These are phyloP conservation scores for Alligator mississippiensis DNA, from an alignment of 2,113 vertebrate species.

Conservation along the genomic window DNA sequence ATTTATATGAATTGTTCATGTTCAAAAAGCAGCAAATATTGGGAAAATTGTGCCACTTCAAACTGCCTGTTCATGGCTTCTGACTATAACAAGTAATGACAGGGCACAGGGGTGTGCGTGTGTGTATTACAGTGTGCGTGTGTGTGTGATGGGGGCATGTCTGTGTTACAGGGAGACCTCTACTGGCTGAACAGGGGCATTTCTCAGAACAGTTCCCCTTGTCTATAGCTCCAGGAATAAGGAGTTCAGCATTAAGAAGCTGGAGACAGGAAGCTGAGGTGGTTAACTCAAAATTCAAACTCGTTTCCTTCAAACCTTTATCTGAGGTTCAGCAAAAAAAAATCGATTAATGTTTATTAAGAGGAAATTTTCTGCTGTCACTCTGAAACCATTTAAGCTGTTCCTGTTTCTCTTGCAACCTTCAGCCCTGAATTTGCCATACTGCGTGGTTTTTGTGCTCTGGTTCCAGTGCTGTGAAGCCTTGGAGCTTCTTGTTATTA, in stretches of 20 bases:
- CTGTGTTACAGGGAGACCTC: not conserved
- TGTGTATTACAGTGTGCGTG: not conserved
- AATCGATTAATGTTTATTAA: not conserved
- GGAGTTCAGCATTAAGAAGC: not conserved
- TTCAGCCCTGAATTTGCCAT: constrained; percentile 32
- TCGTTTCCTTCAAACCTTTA: not conserved
- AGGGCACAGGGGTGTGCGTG: not conserved
- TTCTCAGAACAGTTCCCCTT: not conserved
- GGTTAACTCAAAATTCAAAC: constrained; percentile 4
- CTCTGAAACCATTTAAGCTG: constrained; percentile 52
- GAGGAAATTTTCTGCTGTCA: not conserved
- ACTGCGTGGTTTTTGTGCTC: constrained; percentile 48
- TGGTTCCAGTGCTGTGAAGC: constrained; percentile 11
- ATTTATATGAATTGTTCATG: constrained; percentile 13
- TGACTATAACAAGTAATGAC: constrained; percentile 13
- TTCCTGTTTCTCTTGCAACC: constrained; percentile 29
- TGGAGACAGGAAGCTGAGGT: not conserved
- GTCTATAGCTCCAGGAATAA: not conserved
- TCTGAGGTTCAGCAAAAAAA: not conserved
- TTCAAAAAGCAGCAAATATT: not conserved
- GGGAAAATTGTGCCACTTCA: constrained; percentile 34
- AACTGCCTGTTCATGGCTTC: not conserved
- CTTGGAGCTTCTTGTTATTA: constrained; percentile 17
- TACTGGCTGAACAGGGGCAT: accelerated
- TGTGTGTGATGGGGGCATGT: not conserved